Evolutionary conservation across 1,140 invertebrate genomes (phyloP), one percentile per base, ranked within the genome.

Genomic region (Frieseomelitta varia): DNA sequence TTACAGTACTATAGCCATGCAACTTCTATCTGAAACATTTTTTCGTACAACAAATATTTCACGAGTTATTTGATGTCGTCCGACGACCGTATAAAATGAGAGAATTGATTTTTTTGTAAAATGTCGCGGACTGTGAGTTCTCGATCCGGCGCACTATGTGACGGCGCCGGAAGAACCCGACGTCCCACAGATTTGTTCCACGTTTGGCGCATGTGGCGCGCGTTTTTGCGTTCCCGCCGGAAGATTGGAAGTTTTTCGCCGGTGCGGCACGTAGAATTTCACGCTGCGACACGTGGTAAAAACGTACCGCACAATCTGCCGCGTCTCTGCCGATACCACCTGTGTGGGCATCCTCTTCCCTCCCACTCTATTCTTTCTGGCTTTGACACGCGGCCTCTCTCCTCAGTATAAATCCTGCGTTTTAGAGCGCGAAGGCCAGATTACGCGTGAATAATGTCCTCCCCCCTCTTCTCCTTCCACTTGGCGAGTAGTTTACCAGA

Each of bases 361-460:
- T n/a, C 81, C 34, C 19, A 17, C 39, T 8, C 39, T 8, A n/a
- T n/a, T 6, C 39, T 39, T 17, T 56, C 39, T 47, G 39, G 27
- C 34, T 79, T 84, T 84, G 81, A 78, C 81, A 71, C 75, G 81
- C 55, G 53, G 39, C 2, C 81, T n/a, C 75, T 71, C 75, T 71
- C 39, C 67, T 53, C 27, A 39, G 39, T 61, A 84, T 84, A 79
- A 84, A 78, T 84, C 75, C 39, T 63, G 14, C 81, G 75, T 84
- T 84, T 84, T 84, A 78, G 67, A 84, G 75, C 75, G 81, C n/a
- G 55, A 55, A 47, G 15, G 75, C 51, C 75, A 61, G 81, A 61
- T 78, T 77, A 71, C 81, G 58, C 4, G 75, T 84, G 81, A 84
- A 76, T 84, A 84, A 84, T 84, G 81, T 19, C 39, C 27, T 1